phyloP scores from a whole-genome alignment of 2,888 invertebrate genomes.

The Agrotis puta region DNA sequence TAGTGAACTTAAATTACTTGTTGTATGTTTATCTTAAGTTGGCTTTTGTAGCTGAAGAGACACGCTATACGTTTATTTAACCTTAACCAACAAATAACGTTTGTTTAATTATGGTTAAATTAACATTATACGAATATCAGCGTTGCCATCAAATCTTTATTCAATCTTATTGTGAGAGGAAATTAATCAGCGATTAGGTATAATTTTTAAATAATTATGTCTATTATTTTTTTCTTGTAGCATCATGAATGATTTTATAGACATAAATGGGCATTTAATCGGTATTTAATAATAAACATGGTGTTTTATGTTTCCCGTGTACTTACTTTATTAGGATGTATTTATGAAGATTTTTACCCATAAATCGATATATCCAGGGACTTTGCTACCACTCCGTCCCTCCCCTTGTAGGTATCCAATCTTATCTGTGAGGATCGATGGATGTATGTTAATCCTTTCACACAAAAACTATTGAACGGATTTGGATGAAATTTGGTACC shows the following conservation, averaged over 20 bases:
- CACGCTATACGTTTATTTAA: neutral
- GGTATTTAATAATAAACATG: conserved; percentile 19
- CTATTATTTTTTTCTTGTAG: neutral
- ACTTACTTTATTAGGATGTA: neutral
- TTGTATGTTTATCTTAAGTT: too few relatives aligned
- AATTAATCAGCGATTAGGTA: conserved; percentile 18
- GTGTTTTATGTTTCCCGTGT: conserved; percentile 1
- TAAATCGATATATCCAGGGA: neutral
- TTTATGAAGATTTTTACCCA: conserved; percentile 6
- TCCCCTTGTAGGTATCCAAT: too few relatives aligned
- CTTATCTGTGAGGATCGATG: too few relatives aligned
- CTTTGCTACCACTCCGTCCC: too few relatives aligned
- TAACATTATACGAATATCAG: neutral
- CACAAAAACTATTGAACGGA: too few relatives aligned
- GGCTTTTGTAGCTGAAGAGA: neutral
- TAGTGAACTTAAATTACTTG: conserved; percentile 20
- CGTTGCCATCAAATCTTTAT: neutral
- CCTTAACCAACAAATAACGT: neutral
- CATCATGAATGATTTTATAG: conserved; percentile 14
- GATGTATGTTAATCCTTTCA: too few relatives aligned
- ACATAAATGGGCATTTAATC: conserved; percentile 26
- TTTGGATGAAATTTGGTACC: too few relatives aligned
- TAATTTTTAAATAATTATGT: conserved; percentile 11
- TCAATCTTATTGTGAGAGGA: neutral
- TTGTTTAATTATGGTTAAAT: neutral